These are phyloP conservation scores for Limanda limanda DNA, from an alignment of 2,113 vertebrate genomes.

Conservation along the genomic window DNA sequence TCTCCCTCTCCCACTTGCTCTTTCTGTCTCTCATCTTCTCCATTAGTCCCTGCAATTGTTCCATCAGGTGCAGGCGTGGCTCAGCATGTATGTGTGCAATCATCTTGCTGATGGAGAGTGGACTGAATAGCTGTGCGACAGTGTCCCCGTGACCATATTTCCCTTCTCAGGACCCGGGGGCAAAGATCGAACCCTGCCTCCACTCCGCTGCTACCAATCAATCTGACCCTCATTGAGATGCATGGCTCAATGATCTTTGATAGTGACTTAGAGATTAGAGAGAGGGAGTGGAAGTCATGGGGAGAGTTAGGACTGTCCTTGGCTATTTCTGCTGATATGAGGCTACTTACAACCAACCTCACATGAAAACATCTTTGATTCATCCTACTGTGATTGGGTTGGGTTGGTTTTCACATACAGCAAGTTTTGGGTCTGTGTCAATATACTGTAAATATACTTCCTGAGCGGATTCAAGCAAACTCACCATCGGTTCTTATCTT, in stretches of 20 bases:
- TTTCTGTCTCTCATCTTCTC: constrained; percentile 64
- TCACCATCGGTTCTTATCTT: neutral
- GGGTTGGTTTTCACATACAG: neutral
- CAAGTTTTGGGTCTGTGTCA: neutral
- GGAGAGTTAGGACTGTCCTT: constrained; percentile 63
- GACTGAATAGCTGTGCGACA: constrained; percentile 47
- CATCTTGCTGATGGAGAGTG: constrained; percentile 70
- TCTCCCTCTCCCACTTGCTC: constrained; percentile 40
- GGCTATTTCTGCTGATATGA: constrained; percentile 35
- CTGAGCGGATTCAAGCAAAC: neutral
- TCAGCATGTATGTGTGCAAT: constrained; percentile 73
- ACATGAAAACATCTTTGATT: neutral
- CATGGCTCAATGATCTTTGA: constrained; percentile 78
- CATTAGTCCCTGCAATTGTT: constrained; percentile 69
- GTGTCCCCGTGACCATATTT: constrained; percentile 59
- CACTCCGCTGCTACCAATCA: constrained; percentile 70
- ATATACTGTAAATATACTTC: no score
- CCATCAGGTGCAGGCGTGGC: constrained; percentile 70
- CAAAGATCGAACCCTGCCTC: constrained; percentile 78
- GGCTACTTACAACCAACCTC: constrained; percentile 38
- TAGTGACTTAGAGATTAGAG: constrained; percentile 69
- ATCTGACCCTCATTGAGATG: constrained; percentile 80
- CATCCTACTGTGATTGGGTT: neutral
- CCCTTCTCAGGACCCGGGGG: constrained; percentile 66
- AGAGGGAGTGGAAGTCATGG: constrained; percentile 47